Evolutionary conservation across 2,797 vertebrate genomes (phyloP), one percentile per base, ranked within the genome.

Genomic region (Fratercula arctica): DNA sequence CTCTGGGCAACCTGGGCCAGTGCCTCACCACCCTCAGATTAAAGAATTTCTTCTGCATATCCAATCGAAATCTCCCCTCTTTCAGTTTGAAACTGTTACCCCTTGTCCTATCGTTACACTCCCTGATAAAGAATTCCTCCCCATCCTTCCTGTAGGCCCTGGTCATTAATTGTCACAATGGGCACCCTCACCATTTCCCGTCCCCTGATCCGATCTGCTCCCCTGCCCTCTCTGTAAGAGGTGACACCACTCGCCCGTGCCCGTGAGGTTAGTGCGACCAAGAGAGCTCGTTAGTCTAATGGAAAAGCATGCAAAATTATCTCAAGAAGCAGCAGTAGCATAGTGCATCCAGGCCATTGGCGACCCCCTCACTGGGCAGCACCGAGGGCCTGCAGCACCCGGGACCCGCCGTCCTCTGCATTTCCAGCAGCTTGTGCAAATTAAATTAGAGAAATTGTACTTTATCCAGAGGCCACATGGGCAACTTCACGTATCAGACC

Each of bases 361-460:
- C 64, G 48, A 60, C 28, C 37, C 48, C n/a, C 3, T 86, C 4
- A 1, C 25, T n/a, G 56, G 37, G 66, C 85, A 79, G 73, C 86
- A 63, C 31, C 0, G 0, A 19, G 61, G 59, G 66, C n/a, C 63
- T 93, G 90, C 57, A 73, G 67, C 31, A 8, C 0, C 78, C 0
- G 1, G 51, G 67, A 68, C 77, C 69, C 61, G 64, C 28, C 23
- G 41, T 85, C 56, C 54, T 80, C 63, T 53, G n/a, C 57, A 28
- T 96, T 96, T 95, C 90, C 93, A 96, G 68, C 82, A 93, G 84
- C 89, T 87, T 39, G 39, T 72, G 70, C 93, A 95, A 87, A 94
- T 97, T 91, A 67, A 95, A 94, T 94, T 69, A 85, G 75, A 78
- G 93, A 67, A 68, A 50, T 81, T 96, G 78, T 83, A 57, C 91